Evolutionary conservation across 2,888 invertebrate genomes (phyloP), one percentile per base, ranked within the genome.

Genomic region (Eurytoma californica): DNA sequence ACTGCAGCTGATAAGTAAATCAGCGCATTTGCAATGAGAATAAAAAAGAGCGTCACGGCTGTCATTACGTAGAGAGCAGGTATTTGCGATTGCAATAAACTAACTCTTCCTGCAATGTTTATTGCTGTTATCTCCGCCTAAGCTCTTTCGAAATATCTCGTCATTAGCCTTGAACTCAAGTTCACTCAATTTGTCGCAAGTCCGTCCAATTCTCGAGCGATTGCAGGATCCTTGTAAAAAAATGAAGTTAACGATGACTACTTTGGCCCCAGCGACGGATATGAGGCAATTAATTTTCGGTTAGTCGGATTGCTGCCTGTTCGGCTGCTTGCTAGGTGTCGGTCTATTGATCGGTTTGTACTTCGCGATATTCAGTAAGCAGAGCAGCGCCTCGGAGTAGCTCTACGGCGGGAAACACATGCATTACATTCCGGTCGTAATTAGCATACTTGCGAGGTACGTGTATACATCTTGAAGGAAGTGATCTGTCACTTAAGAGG

Each of bases 391-490:
- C 0, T 90, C 92, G 13, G 95, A 95, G 72, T 95, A 95, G 89
- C 88, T 95, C 30, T 92, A 95, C 88, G 95, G 95, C 24, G 94
- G 94, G 9, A 94, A 94, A 88, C 92, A 92, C 84, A 95, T 95
- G 94, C 93, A 93, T 13, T 92, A 93, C 14, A 92, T 95, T 84
- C 95, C 96, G 0, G 92, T 96, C 72, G 93, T 95, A 0, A 92
- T 95, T 88, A 95, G 95, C 18, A 91, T 96, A 16, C 92, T 94
- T 83, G 94, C 95, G 9, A 94, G 95, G 95, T 95, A 39, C 47
- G 81, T 82, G 60, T 2, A 2, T 24, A 24, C 24, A 24, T 24
- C 24, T 1, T 24, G 24, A 24, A 24, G 24, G 2, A 24, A 24
- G 24, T 24, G 24, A 24, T 24, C 1, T 24, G 24, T 24, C 24